phyloP scores from a whole-genome alignment of 2,888 invertebrate species.

The Baronia brevicornis region DNA sequence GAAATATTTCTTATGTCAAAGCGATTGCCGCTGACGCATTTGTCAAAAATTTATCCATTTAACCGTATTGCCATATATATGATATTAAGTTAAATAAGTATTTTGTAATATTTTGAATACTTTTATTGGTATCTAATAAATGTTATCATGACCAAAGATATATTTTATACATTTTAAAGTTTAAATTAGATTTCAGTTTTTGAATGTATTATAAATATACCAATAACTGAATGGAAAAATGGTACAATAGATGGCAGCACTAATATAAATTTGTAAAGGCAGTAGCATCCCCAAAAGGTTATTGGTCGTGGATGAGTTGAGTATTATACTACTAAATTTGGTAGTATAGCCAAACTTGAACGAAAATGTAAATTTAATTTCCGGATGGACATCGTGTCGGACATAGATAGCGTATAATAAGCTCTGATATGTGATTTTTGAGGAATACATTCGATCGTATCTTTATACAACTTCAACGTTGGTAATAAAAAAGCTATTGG shows the following conservation, averaged over 20 bases:
- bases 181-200: too few relatives aligned
- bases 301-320: conserved; percentile 38
- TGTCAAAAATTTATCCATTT: background rate
- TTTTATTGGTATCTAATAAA: too few relatives aligned
- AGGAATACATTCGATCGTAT: conserved; percentile 21
- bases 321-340: conserved; percentile 46
- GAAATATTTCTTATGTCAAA: conserved; percentile 34
- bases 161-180: too few relatives aligned
- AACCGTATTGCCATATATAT: background rate
- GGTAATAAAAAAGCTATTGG: conserved; percentile 14
- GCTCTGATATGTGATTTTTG: conserved; percentile 19
- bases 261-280: conserved; percentile 21
- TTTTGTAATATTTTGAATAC: too few relatives aligned
- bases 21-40: conserved; percentile 23
- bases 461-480: conserved; percentile 16
- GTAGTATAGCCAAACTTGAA: conserved; percentile 41
- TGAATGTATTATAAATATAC: too few relatives aligned
- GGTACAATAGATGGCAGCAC: conserved; percentile 32
- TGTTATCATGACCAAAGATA: too few relatives aligned
- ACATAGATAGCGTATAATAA: conserved; percentile 23
- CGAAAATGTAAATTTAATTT: conserved; percentile 40
- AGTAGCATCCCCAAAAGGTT: conserved; percentile 26
- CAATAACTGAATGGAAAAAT: too few relatives aligned
- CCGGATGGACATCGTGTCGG: conserved; percentile 32
- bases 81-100: background rate